Base-by-base conservation (phyloP, 2,888 invertebrate genomes). In the Hydropsyche betteni region DNA sequence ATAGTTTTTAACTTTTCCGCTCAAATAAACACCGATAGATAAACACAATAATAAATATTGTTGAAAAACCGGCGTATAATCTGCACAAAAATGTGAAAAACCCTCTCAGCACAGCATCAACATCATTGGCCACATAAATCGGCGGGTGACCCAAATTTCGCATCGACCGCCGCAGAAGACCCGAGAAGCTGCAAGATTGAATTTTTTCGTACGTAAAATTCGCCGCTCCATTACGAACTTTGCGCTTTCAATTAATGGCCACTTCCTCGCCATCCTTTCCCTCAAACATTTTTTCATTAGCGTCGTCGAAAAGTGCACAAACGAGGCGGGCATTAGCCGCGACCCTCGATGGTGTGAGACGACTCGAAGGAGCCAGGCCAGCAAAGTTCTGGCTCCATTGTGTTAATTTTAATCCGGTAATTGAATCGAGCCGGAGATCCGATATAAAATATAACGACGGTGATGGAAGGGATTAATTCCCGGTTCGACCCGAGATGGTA, bases 401-500 rank as follows among this genome's bases (percentile, higher is more conserved):
- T 51, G 64, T 75, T 71, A 75, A 75, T 75, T 71, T 75, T 71
- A 75, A 75, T 75, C 61, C 70, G 68, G 64, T 52, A 75, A 75
- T 75, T 64, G 75, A 75, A 75, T 75, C 61, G 71, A 64, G 24
- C 44, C 75, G 24, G 24, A 64, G 36, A 61, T 70, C 38, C 58
- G 44, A 75, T 64, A 71, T 75, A 71, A 75, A 75, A 75, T 71
- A 71, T 71, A 71, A 75, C 75, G 75, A 75, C 16, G 69, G 44
- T 44, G 44, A 44, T 44, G 44, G 44, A 44, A 44, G 71, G 50
- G 50, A 75, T 75, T 70, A 75, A 75, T 75, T 71, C 61, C 71
- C 53, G 71, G 61, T 50, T 64, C 71, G 44, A 44, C 71, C 58
- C 71, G 33, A 4, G 44, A 44, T 44, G 6, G 44, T 44, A 58